These are phyloP conservation scores for Yasuhikotakia modesta DNA, from an alignment of 2,797 vertebrate species.

Conservation along the genomic window DNA sequence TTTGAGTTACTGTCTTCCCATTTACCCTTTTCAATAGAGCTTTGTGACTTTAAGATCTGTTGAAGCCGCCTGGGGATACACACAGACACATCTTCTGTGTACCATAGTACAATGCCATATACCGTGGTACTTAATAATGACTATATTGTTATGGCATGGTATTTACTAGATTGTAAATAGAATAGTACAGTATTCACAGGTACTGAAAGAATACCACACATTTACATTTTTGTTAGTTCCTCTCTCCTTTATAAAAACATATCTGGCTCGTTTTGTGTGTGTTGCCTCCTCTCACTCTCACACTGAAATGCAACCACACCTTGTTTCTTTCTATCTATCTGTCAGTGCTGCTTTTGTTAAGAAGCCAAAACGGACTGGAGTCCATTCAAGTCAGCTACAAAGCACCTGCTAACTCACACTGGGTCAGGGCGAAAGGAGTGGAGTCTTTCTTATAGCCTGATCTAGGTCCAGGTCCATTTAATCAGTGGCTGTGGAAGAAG, in stretches of 20 bases:
- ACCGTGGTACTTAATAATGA: too few species aligned
- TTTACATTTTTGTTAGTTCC: too few species aligned
- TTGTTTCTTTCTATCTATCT: constrained; percentile 68
- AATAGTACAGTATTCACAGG: too few species aligned
- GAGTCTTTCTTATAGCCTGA: too few species aligned
- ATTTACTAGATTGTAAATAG: too few species aligned
- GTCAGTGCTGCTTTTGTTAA: constrained; percentile 68
- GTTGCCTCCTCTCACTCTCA: background rate
- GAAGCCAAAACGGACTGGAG: constrained; percentile 60
- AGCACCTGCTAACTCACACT: constrained; percentile 61
- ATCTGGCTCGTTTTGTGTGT: too few species aligned
- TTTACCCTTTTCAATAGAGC: constrained; percentile 28
- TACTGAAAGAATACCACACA: too few species aligned
- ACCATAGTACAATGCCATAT: too few species aligned
- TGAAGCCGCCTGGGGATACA: constrained; percentile 11
- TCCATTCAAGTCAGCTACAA: constrained; percentile 55
- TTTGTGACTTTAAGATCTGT: background rate
- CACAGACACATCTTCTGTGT: too few species aligned
- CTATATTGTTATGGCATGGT: too few species aligned
- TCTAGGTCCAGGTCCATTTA: background rate
- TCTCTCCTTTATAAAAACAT: too few species aligned
- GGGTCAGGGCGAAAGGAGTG: background rate
- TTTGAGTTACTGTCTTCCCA: constrained; percentile 36
- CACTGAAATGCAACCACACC: constrained; percentile 66
- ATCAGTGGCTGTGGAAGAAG: background rate